Percentiles rank a stretch among this genome's conserved stretches.
phyloP scores from a whole-genome alignment of 2,797 vertebrate genomes.

The Oryzias sinensis region DNA sequence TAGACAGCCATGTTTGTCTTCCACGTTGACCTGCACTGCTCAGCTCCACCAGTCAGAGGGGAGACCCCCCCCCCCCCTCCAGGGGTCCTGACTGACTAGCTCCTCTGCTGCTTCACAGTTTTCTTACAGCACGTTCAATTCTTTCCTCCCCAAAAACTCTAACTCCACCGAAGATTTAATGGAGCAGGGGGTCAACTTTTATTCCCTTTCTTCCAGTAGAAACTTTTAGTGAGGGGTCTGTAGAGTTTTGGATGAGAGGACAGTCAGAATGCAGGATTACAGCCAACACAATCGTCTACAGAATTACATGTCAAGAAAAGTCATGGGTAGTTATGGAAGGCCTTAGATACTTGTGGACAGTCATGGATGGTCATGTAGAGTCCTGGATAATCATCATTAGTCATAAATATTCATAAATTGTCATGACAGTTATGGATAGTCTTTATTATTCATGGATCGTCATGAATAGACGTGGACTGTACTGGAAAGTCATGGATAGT shows the following conservation, averaged over 20 bases:
- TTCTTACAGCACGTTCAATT: slow-evolving; percentile 66
- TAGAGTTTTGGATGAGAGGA: slow-evolving; percentile 40
- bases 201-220: slow-evolving; percentile 72
- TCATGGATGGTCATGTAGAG: too few species aligned
- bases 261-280: slow-evolving; percentile 70
- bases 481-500: too few species aligned
- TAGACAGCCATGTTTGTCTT: slow-evolving; percentile 68
- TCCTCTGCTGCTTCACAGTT: slow-evolving; percentile 69
- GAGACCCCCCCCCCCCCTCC: neutral
- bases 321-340: too few species aligned
- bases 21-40: slow-evolving; percentile 40
- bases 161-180: slow-evolving; percentile 79
- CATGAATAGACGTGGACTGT: too few species aligned
- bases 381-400: too few species aligned
- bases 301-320: slow-evolving; percentile 50
- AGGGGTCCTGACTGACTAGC: slow-evolving; percentile 24
- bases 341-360: too few species aligned
- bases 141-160: slow-evolving; percentile 35
- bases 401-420: too few species aligned
- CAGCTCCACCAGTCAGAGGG: slow-evolving; percentile 20
- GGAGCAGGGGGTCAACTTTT: slow-evolving; percentile 64
- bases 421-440: too few species aligned
- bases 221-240: slow-evolving; percentile 52
- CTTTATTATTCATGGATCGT: too few species aligned
- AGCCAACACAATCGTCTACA: slow-evolving; percentile 75